These are phyloP conservation scores for Anthopleura sola DNA, from an alignment of 64 coral and sea anemone genomes.

Conservation along the genomic window DNA sequence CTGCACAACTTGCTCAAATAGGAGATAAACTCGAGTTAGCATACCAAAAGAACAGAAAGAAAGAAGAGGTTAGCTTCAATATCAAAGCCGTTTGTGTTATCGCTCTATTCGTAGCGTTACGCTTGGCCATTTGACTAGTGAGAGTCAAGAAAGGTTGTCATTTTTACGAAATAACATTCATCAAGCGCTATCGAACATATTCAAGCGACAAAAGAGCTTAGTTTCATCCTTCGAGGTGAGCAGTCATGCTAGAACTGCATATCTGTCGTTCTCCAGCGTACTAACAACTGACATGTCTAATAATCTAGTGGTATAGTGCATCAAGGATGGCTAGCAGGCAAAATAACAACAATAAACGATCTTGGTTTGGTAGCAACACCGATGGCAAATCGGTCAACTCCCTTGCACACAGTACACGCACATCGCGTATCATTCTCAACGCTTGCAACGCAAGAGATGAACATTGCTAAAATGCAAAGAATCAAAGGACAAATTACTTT, in stretches of 20 bases:
- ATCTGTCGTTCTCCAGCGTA: not conserved
- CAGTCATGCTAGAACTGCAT: not conserved
- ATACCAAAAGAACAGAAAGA: conserved; percentile 35
- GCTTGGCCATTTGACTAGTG: conserved; percentile 38
- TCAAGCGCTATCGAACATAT: conserved; percentile 1
- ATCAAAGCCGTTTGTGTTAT: conserved; percentile 54
- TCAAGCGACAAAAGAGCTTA: not conserved
- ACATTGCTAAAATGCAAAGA: not conserved
- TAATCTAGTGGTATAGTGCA: not conserved
- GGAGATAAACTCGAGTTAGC: conserved; percentile 60
- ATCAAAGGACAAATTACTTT: not conserved
- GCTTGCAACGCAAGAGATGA: not conserved
- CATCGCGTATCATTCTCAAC: not conserved
- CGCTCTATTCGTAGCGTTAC: conserved; percentile 46
- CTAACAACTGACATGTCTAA: not conserved
- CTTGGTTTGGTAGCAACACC: not conserved
- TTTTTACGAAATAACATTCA: conserved; percentile 10
- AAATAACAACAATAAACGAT: conserved; percentile 6
- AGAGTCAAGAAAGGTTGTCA: not conserved
- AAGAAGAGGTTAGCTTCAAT: conserved; percentile 31
- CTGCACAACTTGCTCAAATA: conserved; percentile 61
- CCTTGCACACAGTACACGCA: not conserved
- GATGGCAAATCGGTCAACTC: not conserved
- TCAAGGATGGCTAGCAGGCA: not conserved
- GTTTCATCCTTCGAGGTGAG: not conserved